Percentiles rank a stretch among this genome's conserved stretches.
Evolutionary conservation across 2,888 invertebrate species (phyloP).

Genomic region (Limnephilus rhombicus): DNA sequence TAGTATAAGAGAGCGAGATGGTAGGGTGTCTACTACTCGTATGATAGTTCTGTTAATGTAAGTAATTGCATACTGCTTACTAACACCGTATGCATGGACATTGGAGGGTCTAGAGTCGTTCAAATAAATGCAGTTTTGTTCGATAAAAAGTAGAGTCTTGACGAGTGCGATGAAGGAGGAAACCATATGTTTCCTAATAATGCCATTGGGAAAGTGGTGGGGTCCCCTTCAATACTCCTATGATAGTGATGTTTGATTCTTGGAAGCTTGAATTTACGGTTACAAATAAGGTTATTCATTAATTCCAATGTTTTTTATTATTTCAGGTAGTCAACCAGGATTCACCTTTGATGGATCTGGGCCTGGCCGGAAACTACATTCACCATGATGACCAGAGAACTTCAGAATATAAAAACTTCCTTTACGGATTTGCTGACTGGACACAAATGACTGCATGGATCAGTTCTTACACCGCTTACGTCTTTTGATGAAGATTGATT

Average conservation of each 20-base stretch:
- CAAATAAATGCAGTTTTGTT: too few relatives aligned
- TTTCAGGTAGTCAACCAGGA: conserved; percentile 9
- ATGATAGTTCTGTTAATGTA: too few relatives aligned
- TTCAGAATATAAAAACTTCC: conserved; percentile 46
- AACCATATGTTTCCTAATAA: too few relatives aligned
- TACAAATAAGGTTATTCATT: not conserved
- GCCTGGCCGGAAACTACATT: conserved; percentile 71
- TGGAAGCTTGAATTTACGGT: not conserved
- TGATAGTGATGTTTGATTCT: not conserved
- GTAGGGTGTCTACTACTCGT: too few relatives aligned
- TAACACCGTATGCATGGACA: too few relatives aligned
- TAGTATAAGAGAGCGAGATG: too few relatives aligned
- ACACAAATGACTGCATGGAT: conserved; percentile 53
- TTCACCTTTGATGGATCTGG: conserved; percentile 69
- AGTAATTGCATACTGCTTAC: too few relatives aligned
- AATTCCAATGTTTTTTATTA: not conserved
- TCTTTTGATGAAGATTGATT: conserved; percentile 29
- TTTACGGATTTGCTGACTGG: conserved; percentile 49
- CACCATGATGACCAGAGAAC: conserved; percentile 69
- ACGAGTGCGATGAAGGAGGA: too few relatives aligned
- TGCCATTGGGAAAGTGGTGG: too few relatives aligned
- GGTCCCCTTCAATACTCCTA: too few relatives aligned
- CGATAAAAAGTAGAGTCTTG: too few relatives aligned
- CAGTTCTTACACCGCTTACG: conserved; percentile 47
- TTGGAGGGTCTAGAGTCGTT: too few relatives aligned